Base-by-base conservation (phyloP, 2,797 vertebrate genomes). In the Malacoraja senta region DNA sequence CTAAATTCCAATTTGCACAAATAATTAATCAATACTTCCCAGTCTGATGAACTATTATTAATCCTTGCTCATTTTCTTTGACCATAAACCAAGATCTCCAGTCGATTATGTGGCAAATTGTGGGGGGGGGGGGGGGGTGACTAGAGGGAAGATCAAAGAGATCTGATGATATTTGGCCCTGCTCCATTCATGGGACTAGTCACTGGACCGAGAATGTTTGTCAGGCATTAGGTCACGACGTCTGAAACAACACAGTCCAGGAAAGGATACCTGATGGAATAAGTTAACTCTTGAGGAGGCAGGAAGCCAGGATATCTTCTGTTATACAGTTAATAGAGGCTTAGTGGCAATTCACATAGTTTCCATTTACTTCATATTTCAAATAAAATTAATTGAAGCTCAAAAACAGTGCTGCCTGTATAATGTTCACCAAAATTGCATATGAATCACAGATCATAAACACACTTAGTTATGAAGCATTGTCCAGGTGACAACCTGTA, bases 401-500 rank as follows among this genome's bases (percentile, higher is more conserved):
- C 35, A 74, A 29, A 92, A 76, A 38, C 72, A 74, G 35, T 24
- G 19, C 38, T 72, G 68, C 26, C 35, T 21, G 38, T 58, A 1
- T 19, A n/a, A 35, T 76, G 6, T 53, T 76, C 38, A 21, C 90
- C 17, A 32, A 58, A 92, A 74, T 58, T 15, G 72, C 6, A 76
- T 53, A 8, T 53, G 90, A 53, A 76, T 92, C 90, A 92, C 44
- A 76, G 72, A 44, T 74, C 71, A 74, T 72, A 58, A 53, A n/a
- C 90, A 91, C 35, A 91, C 13, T 74, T 68, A 72, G 24, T 53
- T 71, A 71, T 29, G 38, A 53, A 58, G 71, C 9, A 76, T 21
- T 58, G 90, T 12, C 72, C 35, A 44, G 38, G 13, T 92, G 90
- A 92, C 71, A 76, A 74, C 38, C 71, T 92, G 71, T 76, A 92